Evolutionary conservation across 2,888 invertebrate species (phyloP), one percentile per base, ranked within the genome.

Genomic region (Malacosoma neustria): DNA sequence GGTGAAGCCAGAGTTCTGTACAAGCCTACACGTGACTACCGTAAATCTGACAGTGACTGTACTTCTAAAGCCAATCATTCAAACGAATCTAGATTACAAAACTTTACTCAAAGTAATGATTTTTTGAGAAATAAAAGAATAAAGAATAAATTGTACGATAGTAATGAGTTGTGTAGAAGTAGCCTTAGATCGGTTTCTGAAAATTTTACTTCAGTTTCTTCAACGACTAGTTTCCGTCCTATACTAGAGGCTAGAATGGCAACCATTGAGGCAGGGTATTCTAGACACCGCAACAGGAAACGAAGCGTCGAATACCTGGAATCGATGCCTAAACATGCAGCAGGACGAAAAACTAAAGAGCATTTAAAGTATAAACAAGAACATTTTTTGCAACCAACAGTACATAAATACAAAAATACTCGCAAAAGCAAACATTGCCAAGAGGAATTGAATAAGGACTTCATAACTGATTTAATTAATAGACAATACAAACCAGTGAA

Each of bases 391-490:
- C 48, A 42, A 30, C 45, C 36, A 30, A 37, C 43, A 13, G 57
- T 61, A 45, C 50, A 54, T 3, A 53, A 46, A 39, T 39, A 43
- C 29, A 45, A 15, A 14, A 58, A 44, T 40, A 39, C 44, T 38
- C 46, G 45, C 31, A 67, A 55, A 43, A 41, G 44, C 11, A 66
- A 49, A 39, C 48, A 54, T 37, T 42, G 41, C 9, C 38, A 39
- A 32, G 41, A 47, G 30, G 58, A 66, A 34, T 36, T 79, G 9
- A 75, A 80, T 46, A 49, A 69, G 39, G 67, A 77, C 35, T 84
- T 70, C 42, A 84, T 82, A 48, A 63, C 67, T 13, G 76, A 81
- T 37, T 74, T 84, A 40, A 79, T 84, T 29, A 67, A 51, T 43
- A 59, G 62, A 36, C 84, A 84, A 50, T 84, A 84, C 40, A 72